Conservation (phyloP, 2,888 invertebrate species). For the Hypolimnas misippus region DNA sequence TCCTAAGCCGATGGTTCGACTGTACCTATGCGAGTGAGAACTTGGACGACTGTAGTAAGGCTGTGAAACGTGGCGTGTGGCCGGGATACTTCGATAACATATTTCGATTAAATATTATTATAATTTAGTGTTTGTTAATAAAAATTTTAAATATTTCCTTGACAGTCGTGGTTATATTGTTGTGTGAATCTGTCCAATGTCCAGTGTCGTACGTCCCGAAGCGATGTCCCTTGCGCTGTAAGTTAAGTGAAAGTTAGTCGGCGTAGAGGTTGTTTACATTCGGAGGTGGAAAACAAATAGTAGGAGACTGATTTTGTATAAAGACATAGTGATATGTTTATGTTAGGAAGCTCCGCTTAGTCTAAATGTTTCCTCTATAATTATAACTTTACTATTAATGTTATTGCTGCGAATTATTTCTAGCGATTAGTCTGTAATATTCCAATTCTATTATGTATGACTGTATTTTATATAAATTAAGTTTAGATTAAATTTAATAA, state of each 20-base stretch:
- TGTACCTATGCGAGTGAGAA: conserved; percentile 69
- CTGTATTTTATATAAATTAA: conserved; percentile 76
- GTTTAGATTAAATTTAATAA: conserved; percentile 50
- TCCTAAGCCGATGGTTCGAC: conserved; percentile 72
- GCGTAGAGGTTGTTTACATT: conserved; percentile 53
- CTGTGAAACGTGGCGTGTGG: conserved; percentile 77
- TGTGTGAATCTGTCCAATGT: conserved; percentile 48
- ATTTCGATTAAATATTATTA: conserved; percentile 1
- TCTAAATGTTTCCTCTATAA: conserved; percentile 18
- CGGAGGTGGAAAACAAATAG: conserved; percentile 72
- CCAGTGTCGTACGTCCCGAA: conserved; percentile 69
- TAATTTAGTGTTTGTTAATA: background rate
- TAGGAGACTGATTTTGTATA: conserved; percentile 83
- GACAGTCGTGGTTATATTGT: background rate
- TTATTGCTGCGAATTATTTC: conserved; percentile 53
- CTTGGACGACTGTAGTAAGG: conserved; percentile 78
- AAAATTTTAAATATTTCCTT: background rate
- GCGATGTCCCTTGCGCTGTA: conserved; percentile 57
- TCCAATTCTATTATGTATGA: conserved; percentile 70
- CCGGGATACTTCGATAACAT: conserved; percentile 60
- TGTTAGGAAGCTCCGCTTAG: conserved; percentile 35
- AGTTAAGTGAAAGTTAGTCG: conserved; percentile 51
- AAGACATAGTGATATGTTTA: conserved; percentile 55
- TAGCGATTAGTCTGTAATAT: conserved; percentile 63
- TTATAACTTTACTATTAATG: conserved; percentile 53